Evolutionary conservation across 2,113 vertebrate species (phyloP).

Genomic region (Pedionomus torquatus): DNA sequence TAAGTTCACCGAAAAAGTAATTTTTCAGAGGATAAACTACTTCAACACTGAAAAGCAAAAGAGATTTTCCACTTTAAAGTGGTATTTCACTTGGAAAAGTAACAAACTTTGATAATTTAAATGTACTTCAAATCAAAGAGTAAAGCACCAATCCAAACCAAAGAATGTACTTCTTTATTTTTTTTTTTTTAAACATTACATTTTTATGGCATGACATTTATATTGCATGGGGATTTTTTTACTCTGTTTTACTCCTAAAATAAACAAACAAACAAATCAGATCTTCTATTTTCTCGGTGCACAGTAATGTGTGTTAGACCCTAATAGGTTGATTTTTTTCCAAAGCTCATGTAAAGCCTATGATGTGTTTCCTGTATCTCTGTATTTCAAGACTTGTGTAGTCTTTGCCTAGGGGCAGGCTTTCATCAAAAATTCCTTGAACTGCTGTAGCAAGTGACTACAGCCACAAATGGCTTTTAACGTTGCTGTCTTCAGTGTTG

Average conservation of each 20-base stretch:
- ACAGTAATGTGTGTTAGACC: neutral
- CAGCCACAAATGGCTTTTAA: neutral
- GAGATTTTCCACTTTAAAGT: neutral
- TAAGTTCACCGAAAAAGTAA: neutral
- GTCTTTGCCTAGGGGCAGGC: conserved; percentile 28
- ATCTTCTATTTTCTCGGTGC: neutral
- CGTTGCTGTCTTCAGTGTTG: neutral
- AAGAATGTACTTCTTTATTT: neutral
- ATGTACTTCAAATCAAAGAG: neutral
- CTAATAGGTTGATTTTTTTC: neutral
- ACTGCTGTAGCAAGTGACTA: neutral
- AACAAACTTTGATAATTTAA: neutral
- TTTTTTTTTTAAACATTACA: neutral
- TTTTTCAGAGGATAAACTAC: neutral
- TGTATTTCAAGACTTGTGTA: neutral
- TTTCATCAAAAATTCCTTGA: conserved; percentile 36
- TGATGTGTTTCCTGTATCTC: conserved; percentile 27
- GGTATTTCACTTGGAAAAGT: neutral
- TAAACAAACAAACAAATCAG: neutral
- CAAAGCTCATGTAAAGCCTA: neutral
- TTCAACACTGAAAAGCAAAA: neutral
- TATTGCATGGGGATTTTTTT: neutral
- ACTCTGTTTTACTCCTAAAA: neutral
- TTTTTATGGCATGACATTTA: neutral
- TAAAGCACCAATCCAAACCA: neutral